Conservation (phyloP, 2,797 vertebrate species). For the Valencia hispanica region DNA sequence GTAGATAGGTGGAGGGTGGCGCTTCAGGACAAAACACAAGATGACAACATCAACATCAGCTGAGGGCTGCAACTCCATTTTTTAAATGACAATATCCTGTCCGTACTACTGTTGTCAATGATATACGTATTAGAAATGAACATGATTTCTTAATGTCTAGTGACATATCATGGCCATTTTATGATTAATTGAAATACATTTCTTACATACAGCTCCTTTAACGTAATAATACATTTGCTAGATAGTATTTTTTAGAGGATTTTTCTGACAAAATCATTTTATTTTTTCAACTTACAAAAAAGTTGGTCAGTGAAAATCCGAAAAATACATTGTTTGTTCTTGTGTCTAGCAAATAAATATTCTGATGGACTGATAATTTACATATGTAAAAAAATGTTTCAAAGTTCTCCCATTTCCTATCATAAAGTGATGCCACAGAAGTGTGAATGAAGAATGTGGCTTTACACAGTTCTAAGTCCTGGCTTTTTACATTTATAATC, state of each 20-base stretch:
- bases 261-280: neutral
- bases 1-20: too few species aligned
- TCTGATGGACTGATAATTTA: neutral
- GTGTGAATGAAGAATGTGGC: neutral
- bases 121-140: too few species aligned
- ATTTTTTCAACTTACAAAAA: neutral
- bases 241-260: neutral
- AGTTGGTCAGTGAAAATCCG: neutral
- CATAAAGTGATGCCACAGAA: neutral
- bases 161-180: too few species aligned
- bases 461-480: neutral
- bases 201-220: too few species aligned
- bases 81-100: too few species aligned
- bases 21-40: too few species aligned
- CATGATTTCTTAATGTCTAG: too few species aligned
- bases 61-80: too few species aligned
- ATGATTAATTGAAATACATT: too few species aligned
- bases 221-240: too few species aligned
- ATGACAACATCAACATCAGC: too few species aligned
- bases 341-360: neutral
- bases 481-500: neutral
- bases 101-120: too few species aligned
- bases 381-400: neutral
- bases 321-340: neutral
- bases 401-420: neutral